Evolutionary conservation across 2,113 vertebrate species (phyloP).

Genomic region (Noctilio leporinus): DNA sequence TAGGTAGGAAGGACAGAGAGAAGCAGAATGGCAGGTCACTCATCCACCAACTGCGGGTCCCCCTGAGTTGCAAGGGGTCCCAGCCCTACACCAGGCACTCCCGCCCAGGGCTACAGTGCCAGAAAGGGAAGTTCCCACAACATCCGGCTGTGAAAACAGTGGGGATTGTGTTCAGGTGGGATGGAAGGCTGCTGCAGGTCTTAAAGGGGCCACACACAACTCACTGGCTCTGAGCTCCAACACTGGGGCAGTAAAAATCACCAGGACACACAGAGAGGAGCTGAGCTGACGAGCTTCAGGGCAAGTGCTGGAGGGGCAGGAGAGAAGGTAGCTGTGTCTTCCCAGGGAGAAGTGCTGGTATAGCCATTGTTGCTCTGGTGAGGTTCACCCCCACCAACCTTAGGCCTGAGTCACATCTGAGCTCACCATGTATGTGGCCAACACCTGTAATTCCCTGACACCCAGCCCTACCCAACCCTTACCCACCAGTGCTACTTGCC

Average conservation of each 20-base stretch:
- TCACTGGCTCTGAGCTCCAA: neutral
- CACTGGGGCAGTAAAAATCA: neutral
- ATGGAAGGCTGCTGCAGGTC: neutral
- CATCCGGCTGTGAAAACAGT: neutral
- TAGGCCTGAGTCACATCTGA: neutral
- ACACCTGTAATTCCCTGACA: neutral
- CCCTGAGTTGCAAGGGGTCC: neutral
- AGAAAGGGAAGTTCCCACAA: neutral
- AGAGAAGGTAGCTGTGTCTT: neutral
- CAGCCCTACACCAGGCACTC: neutral
- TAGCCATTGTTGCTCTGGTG: neutral
- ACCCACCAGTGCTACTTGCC: neutral
- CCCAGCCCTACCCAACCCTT: neutral
- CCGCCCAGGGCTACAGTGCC: neutral
- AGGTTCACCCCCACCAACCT: neutral
- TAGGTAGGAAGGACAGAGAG: neutral
- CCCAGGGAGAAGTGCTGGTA: neutral
- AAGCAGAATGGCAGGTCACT: neutral
- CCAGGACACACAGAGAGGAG: neutral
- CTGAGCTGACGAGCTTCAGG: neutral
- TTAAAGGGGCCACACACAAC: neutral
- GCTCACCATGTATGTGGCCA: neutral
- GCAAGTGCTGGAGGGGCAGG: neutral
- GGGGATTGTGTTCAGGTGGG: neutral
- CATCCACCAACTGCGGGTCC: neutral